Conservation (phyloP, 1,140 invertebrate species). For the Procambarus clarkii region DNA sequence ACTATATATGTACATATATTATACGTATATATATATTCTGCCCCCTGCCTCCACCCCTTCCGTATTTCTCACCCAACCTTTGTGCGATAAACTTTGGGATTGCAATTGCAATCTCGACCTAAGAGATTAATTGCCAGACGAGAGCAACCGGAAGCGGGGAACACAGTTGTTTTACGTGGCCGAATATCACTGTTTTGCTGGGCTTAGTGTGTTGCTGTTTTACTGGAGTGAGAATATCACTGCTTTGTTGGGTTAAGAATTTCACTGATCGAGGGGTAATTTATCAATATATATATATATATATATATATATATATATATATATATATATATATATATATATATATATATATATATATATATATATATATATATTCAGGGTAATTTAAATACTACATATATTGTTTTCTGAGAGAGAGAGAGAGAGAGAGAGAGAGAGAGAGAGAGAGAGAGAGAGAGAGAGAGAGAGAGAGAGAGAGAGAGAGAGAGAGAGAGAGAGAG, state of each 20-base stretch:
- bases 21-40: constrained; percentile 12
- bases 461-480: not conserved
- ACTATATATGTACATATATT: constrained; percentile 20
- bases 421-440: too few species aligned
- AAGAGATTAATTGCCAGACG: not conserved
- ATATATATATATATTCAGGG: too few species aligned
- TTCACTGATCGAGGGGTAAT: too few species aligned
- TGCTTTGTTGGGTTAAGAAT: not conserved
- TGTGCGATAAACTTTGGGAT: not conserved
- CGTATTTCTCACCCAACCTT: not conserved
- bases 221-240: not conserved
- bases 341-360: too few species aligned
- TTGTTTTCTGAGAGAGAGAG: too few species aligned
- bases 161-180: not conserved
- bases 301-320: too few species aligned
- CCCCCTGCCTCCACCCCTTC: not conserved
- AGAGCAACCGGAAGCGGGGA: not conserved
- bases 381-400: too few species aligned
- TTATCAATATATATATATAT: too few species aligned
- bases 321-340: too few species aligned
- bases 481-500: not conserved
- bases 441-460: too few species aligned
- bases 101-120: constrained; percentile 1
- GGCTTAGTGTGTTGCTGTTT: not conserved
- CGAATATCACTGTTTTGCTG: not conserved